phyloP scores from a whole-genome alignment of 2,888 invertebrate genomes.

The Drosophila anomalata region DNA sequence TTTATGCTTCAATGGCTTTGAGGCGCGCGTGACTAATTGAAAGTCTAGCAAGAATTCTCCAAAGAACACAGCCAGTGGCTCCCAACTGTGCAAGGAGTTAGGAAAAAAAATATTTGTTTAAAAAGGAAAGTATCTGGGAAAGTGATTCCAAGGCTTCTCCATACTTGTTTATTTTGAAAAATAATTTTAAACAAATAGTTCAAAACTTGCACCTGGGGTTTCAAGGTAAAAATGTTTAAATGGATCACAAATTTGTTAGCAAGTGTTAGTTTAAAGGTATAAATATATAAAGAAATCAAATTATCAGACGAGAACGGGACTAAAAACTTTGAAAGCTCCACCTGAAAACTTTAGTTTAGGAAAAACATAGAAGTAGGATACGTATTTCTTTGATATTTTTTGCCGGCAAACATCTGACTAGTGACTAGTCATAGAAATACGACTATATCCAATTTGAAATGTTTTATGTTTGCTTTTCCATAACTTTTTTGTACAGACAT shows the following conservation, averaged over 20 bases:
- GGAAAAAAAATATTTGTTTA: neutral
- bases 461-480: conserved; percentile 26
- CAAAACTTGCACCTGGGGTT: neutral
- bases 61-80: conserved; percentile 20
- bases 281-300: no score
- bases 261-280: no score
- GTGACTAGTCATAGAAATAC: conserved; percentile 20
- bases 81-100: conserved; percentile 20
- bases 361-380: no score
- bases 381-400: neutral
- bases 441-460: conserved; percentile 21
- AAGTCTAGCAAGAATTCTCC: conserved; percentile 65
- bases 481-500: conserved; percentile 61
- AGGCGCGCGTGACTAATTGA: conserved; percentile 77
- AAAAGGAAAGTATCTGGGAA: conserved; percentile 4
- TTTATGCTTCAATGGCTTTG: conserved; percentile 67
- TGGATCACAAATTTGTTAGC: neutral
- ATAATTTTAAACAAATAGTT: no score
- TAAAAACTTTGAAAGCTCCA: neutral
- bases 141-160: neutral
- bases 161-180: neutral
- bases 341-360: neutral
- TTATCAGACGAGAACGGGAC: no score
- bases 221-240: neutral
- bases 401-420: conserved; percentile 55